These are phyloP conservation scores for Atrina japonica DNA, from an alignment of 2,888 invertebrate genomes.

Conservation along the genomic window DNA sequence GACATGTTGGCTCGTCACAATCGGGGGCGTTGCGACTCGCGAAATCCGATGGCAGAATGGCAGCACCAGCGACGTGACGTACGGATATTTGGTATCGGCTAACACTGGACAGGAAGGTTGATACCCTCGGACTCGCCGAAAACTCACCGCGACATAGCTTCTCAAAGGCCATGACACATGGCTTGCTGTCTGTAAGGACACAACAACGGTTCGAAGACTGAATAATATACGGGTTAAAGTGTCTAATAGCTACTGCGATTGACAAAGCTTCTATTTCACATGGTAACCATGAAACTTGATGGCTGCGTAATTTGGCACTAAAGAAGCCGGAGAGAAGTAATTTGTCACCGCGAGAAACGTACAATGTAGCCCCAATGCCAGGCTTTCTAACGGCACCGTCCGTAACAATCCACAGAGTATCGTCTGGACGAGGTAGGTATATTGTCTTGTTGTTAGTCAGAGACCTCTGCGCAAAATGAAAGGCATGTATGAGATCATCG, in stretches of 20 bases:
- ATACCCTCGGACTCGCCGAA: slow-evolving; percentile 33
- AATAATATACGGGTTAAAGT: slow-evolving; percentile 58
- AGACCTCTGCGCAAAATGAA: not conserved
- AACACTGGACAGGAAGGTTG: slow-evolving; percentile 41
- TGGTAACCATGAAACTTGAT: slow-evolving; percentile 30
- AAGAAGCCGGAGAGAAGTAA: slow-evolving; percentile 17
- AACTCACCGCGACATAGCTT: slow-evolving; percentile 2
- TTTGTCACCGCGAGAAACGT: slow-evolving; percentile 6
- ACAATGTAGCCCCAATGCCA: slow-evolving; percentile 32
- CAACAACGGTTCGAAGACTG: no score
- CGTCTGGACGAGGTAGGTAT: not conserved
- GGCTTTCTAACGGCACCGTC: slow-evolving; percentile 19
- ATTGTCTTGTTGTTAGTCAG: not conserved
- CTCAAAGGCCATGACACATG: slow-evolving; percentile 13
- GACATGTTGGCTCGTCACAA: no score
- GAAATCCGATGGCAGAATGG: slow-evolving; percentile 7
- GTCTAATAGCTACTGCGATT: no score
- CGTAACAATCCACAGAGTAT: slow-evolving; percentile 41
- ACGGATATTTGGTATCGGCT: slow-evolving; percentile 41
- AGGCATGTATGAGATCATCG: not conserved
- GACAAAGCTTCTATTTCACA: no score
- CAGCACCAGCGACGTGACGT: slow-evolving; percentile 35
- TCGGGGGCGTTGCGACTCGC: no score
- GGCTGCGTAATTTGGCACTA: slow-evolving; percentile 9
- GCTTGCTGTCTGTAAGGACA: slow-evolving; percentile 22